Base-by-base conservation (phyloP, 1,140 invertebrate genomes). In the Zaprionus nigranus region DNA sequence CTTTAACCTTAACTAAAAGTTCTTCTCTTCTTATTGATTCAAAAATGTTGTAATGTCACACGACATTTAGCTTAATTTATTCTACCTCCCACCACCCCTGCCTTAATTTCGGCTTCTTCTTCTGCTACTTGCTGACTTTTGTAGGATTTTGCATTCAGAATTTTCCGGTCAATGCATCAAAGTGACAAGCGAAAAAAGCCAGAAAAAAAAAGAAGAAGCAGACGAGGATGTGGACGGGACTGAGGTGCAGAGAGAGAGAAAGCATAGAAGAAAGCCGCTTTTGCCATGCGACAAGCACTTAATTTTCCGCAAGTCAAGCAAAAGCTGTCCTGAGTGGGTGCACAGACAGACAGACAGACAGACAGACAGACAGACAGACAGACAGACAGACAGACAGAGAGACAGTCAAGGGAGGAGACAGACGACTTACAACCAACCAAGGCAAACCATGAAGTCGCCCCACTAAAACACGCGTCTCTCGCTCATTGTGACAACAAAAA, bases 111-210 rank as follows among this genome's bases (percentile, higher is more conserved):
- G 12, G 28, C 26, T 7, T 74, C n/a, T 17, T 22, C 26, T 7
- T 74, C n/a, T 17, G 17, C 3, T 15, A 22, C 34, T 26, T 15
- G 26, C 12, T 38, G 24, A 61, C 30, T 49, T n/a, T 46, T 40
- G 24, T 30, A 56, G 49, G 34, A 34, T 71, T 76, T 72, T 65
- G 60, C 68, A 76, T 76, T 76, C 36, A 56, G 54, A 34, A 36
- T 49, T 73, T 86, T 87, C 83, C 83, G 83, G 83, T 87, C 83
- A 87, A 84, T 87, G 83, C 81, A 79, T 88, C 81, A 83, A 83
- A 81, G 69, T 88, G 80, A 66, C 83, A 82, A 59, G 64, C 57
- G 43, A 68, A 63, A 46, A 54, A 62, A 40, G 38, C 20, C 13
- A 36, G 34, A 26, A 49, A 59, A 63, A 59, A 63, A 56, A 26